Evolutionary conservation across 2,113 vertebrate species (phyloP), one percentile per base, ranked within the genome.

Genomic region (Pithys albifrons): DNA sequence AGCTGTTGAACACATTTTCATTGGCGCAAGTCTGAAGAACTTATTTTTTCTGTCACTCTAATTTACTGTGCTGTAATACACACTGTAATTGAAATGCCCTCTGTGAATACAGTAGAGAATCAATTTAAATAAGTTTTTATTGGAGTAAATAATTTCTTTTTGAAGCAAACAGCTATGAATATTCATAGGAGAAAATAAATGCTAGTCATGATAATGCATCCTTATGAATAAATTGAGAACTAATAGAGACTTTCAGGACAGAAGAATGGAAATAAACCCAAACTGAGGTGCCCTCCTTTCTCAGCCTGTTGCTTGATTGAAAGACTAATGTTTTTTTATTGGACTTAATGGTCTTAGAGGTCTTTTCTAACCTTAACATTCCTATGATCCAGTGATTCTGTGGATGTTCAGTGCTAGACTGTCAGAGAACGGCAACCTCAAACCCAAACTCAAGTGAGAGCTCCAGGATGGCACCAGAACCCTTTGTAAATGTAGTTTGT

Each of bases 71-170:
- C 37, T 88, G 73, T 93, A 86, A 55, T 80, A 49, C 35, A 51
- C 7, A 37, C 39, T 88, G 19, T 52, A 74, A 86, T 83, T 86
- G 55, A 92, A 90, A 73, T 86, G 49, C 51, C 31, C 62, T 80
- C 46, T 81, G 65, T 82, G 82, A 94, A 73, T 85, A 59, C 18
- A 91, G 46, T 71, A 62, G 59, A 72, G 59, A 78, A 65, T 88
- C 28, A 71, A 82, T 92, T 91, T 85, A 72, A 85, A 35, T 65
- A 77, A 55, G 62, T 89, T 88, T 94, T 17, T 75, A 48, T 79
- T 76, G n/a, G 8, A 84, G 29, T 86, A 87, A 88, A 85, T 89
- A 86, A 80, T 93, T 96, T 28, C 43, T 75, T 33, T 76, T 91
- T 88, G 58, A 92, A 75, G 39, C 41, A 33, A 84, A 89, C 85